Conservation (phyloP, 2,888 invertebrate genomes). For the Busseola fusca region DNA sequence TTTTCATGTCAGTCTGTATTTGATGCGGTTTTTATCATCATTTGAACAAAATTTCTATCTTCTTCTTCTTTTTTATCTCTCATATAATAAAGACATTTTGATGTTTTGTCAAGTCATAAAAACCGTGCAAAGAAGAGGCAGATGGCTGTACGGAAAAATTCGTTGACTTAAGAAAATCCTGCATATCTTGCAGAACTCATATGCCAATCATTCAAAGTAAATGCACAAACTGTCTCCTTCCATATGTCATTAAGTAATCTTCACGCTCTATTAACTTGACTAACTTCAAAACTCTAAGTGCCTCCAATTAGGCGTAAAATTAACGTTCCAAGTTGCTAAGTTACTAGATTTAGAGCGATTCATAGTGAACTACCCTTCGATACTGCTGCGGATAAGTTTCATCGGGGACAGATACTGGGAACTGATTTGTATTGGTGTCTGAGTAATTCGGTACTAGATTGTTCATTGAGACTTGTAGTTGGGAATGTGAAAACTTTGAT, state of each 20-base stretch:
- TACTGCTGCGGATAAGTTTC: slow-evolving; percentile 44
- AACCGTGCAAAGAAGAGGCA: not conserved
- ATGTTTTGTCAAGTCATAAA: not conserved
- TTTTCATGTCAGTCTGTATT: not conserved
- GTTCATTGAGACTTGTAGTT: slow-evolving; percentile 28
- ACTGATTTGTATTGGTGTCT: slow-evolving; percentile 44
- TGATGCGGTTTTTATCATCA: not conserved
- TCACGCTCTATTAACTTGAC: slow-evolving; percentile 45
- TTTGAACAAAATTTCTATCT: not conserved
- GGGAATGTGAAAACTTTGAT: slow-evolving; percentile 10
- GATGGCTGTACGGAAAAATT: not conserved
- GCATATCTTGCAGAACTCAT: not conserved
- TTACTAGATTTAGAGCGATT: slow-evolving; percentile 59
- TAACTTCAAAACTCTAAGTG: slow-evolving; percentile 57
- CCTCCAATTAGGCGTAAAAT: slow-evolving; percentile 58
- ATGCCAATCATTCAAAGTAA: slow-evolving; percentile 2
- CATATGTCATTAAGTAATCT: slow-evolving; percentile 46
- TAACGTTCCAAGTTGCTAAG: slow-evolving; percentile 51
- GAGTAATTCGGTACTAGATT: slow-evolving; percentile 29
- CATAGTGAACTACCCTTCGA: slow-evolving; percentile 50
- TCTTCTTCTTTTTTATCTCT: no score
- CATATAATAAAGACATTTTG: not conserved
- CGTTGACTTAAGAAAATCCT: not conserved
- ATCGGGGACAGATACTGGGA: slow-evolving; percentile 27
- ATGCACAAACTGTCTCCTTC: slow-evolving; percentile 15